phyloP scores from a whole-genome alignment of 2,888 invertebrate species.

The Linnaemya tessellans region DNA sequence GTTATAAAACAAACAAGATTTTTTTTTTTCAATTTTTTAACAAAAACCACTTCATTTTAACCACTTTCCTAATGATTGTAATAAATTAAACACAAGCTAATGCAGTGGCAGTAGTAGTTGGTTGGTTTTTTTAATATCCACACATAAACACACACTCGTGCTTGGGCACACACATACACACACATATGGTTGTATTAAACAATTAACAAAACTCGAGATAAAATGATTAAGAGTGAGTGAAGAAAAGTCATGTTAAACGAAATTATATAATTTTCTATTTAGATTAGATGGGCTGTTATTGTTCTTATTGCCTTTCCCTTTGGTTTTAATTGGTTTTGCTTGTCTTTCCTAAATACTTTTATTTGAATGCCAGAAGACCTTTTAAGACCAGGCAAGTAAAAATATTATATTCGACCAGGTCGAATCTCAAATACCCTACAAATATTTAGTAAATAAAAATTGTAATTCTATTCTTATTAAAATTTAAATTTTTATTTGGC shows the following conservation, averaged over 20 bases:
- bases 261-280: slow-evolving; percentile 43
- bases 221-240: slow-evolving; percentile 18
- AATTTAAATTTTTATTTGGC: too few relatives aligned
- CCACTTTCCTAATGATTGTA: slow-evolving; percentile 66
- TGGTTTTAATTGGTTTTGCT: slow-evolving; percentile 37
- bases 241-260: background rate
- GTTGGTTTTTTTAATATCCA: background rate
- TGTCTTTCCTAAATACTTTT: slow-evolving; percentile 2
- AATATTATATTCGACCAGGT: too few relatives aligned
- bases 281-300: slow-evolving; percentile 34
- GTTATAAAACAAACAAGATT: slow-evolving; percentile 2
- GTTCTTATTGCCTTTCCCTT: slow-evolving; percentile 5
- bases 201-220: background rate
- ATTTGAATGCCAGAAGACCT: background rate
- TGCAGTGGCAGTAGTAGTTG: slow-evolving; percentile 18
- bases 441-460: too few relatives aligned
- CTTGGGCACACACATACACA: slow-evolving; percentile 4
- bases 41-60: slow-evolving; percentile 65
- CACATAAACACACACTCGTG: slow-evolving; percentile 6
- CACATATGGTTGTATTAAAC: background rate
- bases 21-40: slow-evolving; percentile 10
- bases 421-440: too few relatives aligned
- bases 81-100: slow-evolving; percentile 66
- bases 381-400: too few relatives aligned
- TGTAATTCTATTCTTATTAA: too few relatives aligned